Percentiles rank a stretch among this genome's conserved stretches.
phyloP scores from a whole-genome alignment of 2,888 invertebrate genomes.

The Drosophila tanythrix region DNA sequence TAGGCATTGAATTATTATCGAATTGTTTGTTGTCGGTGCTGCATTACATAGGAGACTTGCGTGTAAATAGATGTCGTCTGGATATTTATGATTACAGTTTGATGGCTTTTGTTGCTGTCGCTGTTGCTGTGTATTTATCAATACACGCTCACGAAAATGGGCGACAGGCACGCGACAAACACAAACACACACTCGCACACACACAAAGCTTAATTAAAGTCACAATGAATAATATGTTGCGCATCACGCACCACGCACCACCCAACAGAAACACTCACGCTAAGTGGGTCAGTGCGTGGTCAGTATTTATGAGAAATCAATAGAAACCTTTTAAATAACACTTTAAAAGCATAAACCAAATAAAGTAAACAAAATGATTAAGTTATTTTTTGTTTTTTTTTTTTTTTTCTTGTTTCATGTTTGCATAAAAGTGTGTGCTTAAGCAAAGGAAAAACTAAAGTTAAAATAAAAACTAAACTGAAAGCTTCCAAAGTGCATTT shows the following conservation, averaged over 20 bases:
- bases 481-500: slow-evolving; percentile 30
- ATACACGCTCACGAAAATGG: slow-evolving; percentile 40
- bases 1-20: slow-evolving; percentile 15
- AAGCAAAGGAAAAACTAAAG: slow-evolving; percentile 11
- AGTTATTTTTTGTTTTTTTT: slow-evolving; percentile 4
- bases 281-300: slow-evolving; percentile 76
- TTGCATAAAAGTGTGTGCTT: slow-evolving; percentile 15
- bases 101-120: not conserved
- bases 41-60: slow-evolving; percentile 35
- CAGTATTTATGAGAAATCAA: slow-evolving; percentile 67
- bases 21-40: not conserved
- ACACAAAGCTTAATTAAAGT: slow-evolving; percentile 71
- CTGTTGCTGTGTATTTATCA: slow-evolving; percentile 22
- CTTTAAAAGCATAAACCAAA: slow-evolving; percentile 15
- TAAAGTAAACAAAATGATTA: slow-evolving; percentile 26
- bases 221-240: slow-evolving; percentile 67
- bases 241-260: slow-evolving; percentile 14
- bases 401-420: slow-evolving; percentile 14
- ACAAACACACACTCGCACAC: not conserved
- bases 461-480: slow-evolving; percentile 19
- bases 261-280: slow-evolving; percentile 23
- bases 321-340: slow-evolving; percentile 30
- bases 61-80: slow-evolving; percentile 66
- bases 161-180: slow-evolving; percentile 54
- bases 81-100: slow-evolving; percentile 59